phyloP scores from a whole-genome alignment of 1,140 invertebrate species.

The Polyergus mexicanus region DNA sequence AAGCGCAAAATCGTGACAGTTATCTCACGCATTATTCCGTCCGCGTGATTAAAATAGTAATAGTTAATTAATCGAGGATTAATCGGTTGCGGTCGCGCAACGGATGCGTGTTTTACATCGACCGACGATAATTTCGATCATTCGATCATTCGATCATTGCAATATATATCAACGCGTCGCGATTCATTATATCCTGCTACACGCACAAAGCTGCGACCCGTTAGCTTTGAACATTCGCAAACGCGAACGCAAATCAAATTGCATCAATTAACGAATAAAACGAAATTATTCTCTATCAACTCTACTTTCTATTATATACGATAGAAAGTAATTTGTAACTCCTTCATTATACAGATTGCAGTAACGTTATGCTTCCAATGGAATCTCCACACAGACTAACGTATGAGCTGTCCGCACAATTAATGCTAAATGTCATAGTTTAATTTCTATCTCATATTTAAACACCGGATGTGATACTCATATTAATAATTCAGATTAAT shows the following conservation, averaged over 20 bases:
- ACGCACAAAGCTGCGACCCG: constrained; percentile 43
- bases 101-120: constrained; percentile 25
- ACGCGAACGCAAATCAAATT: constrained; percentile 45
- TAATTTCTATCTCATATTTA: constrained; percentile 40
- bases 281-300: constrained; percentile 16
- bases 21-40: constrained; percentile 46
- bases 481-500: constrained; percentile 33
- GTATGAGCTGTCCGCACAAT: constrained; percentile 20
- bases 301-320: constrained; percentile 26
- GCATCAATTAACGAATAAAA: constrained; percentile 45
- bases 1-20: constrained; percentile 31
- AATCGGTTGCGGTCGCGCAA: constrained; percentile 50
- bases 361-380: constrained; percentile 16
- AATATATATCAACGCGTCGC: constrained; percentile 4
- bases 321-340: constrained; percentile 18
- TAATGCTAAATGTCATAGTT: constrained; percentile 40
- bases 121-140: constrained; percentile 35
- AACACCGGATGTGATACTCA: constrained; percentile 30
- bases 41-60: constrained; percentile 23
- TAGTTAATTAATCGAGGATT: constrained; percentile 60
- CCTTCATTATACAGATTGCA: constrained; percentile 55
- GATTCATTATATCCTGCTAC: constrained; percentile 38
- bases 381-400: constrained; percentile 2
- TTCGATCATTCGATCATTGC: constrained; percentile 10
- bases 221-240: constrained; percentile 45